Evolutionary conservation across 2,888 invertebrate genomes (phyloP).

Genomic region (Crioceris asparagi): DNA sequence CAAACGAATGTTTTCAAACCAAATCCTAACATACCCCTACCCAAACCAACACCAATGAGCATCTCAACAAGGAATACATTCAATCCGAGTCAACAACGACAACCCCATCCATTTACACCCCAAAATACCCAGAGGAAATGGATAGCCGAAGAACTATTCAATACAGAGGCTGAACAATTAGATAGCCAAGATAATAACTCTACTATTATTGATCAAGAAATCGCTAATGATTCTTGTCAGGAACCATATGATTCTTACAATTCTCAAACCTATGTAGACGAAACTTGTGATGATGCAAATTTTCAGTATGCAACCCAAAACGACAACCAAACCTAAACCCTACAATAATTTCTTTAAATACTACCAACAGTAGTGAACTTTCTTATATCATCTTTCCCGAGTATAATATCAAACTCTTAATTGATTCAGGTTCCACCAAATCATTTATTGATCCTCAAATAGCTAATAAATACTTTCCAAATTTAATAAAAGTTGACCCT

Average conservation of each 20-base stretch:
- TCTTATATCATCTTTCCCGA: constrained; percentile 13
- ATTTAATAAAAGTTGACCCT: constrained; percentile 7
- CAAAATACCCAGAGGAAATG: too few species aligned
- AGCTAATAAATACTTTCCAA: constrained; percentile 9
- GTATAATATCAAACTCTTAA: constrained; percentile 13
- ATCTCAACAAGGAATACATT: constrained; percentile 4
- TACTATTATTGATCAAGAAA: background rate
- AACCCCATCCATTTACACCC: background rate
- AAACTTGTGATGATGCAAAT: background rate
- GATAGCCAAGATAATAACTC: background rate
- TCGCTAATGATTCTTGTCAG: background rate
- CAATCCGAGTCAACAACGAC: background rate
- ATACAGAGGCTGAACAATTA: background rate
- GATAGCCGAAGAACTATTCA: background rate
- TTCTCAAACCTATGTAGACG: background rate
- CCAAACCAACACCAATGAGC: constrained; percentile 1
- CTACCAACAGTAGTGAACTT: constrained; percentile 5
- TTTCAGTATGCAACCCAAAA: background rate
- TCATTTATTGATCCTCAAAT: constrained; percentile 14
- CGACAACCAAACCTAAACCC: background rate
- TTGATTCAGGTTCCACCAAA: constrained; percentile 10
- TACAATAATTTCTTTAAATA: background rate
- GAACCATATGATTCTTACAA: background rate
- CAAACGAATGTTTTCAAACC: constrained; percentile 1
- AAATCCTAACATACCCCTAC: background rate